Evolutionary conservation across 2,113 vertebrate species (phyloP).

Genomic region (Periophthalmus modestus): DNA sequence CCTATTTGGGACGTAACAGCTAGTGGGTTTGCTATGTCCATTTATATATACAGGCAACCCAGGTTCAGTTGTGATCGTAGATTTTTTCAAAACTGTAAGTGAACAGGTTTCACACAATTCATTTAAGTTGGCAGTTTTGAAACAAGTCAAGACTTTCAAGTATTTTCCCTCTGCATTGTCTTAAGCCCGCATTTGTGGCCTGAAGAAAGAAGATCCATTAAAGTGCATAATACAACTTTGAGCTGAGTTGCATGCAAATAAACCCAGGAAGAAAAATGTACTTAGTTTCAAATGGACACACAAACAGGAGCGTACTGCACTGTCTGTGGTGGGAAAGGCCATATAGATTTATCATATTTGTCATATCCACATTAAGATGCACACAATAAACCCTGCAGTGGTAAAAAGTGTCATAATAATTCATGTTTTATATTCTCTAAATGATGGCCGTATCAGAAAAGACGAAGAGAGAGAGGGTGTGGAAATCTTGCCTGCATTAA

Average conservation of each 20-base stretch:
- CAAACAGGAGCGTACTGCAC: not conserved
- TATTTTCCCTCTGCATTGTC: not conserved
- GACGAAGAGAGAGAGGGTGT: not conserved
- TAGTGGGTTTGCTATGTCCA: no score
- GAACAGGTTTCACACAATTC: no score
- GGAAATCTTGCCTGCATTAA: not conserved
- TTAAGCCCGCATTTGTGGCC: not conserved
- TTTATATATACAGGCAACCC: no score
- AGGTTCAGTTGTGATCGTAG: no score
- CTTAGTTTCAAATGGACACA: not conserved
- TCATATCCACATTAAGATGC: not conserved
- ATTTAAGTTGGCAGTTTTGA: conserved; percentile 3
- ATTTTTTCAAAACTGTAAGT: no score
- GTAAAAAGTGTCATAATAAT: not conserved
- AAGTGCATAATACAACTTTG: not conserved
- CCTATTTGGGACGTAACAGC: no score
- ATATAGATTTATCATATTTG: not conserved
- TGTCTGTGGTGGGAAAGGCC: not conserved
- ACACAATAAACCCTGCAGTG: not conserved
- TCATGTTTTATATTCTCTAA: not conserved
- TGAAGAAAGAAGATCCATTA: not conserved
- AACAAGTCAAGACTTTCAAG: not conserved
- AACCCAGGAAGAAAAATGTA: not conserved
- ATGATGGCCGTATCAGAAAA: not conserved
- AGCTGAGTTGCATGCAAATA: not conserved